Base-by-base conservation (phyloP, 2,888 invertebrate genomes). In the Parapristionchus giblindavisi region DNA sequence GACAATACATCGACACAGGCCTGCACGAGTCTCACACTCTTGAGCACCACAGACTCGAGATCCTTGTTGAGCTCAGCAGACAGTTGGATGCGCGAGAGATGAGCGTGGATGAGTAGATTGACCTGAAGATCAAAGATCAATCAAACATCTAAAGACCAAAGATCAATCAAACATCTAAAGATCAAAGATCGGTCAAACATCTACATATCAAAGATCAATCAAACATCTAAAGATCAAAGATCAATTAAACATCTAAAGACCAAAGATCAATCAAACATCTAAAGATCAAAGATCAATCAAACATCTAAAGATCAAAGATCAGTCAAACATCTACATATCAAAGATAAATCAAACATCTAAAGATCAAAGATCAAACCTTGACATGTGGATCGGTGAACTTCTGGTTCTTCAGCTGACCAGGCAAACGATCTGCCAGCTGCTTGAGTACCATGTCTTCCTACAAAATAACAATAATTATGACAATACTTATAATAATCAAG, bases 321-420 rank as follows among this genome's bases (percentile, higher is more conserved):
- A 4, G 14, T 24, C n/a, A 4, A 34, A 61, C n/a, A n/a, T n/a
- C n/a, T n/a, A n/a, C n/a, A n/a, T n/a, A n/a, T n/a, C n/a, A 36
- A n/a, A 24, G 32, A 61, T 34, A 61, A 58, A n/a, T n/a, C n/a
- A n/a, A n/a, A n/a, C n/a, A n/a, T n/a, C n/a, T n/a, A n/a, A n/a
- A n/a, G n/a, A n/a, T n/a, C n/a, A n/a, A n/a, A n/a, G n/a, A n/a
- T n/a, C n/a, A n/a, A n/a, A 85, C 95, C 89, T 99, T 99, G 38
- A 96, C 92, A 88, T 98, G 97, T 0, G 99, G 98, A 90, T 97
- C 96, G 88, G 96, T 95, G 90, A 92, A 96, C 89, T 94, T 94
- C 21, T 93, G 93, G 43, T 85, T 89, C 89, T 92, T 92, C 11
- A 93, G 90, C 85, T 94, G 93, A 88, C 92, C 91, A 0, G 92